Percentiles rank a stretch among this genome's conserved stretches.
phyloP scores from a whole-genome alignment of 2,797 vertebrate genomes.

The Poecilia picta region DNA sequence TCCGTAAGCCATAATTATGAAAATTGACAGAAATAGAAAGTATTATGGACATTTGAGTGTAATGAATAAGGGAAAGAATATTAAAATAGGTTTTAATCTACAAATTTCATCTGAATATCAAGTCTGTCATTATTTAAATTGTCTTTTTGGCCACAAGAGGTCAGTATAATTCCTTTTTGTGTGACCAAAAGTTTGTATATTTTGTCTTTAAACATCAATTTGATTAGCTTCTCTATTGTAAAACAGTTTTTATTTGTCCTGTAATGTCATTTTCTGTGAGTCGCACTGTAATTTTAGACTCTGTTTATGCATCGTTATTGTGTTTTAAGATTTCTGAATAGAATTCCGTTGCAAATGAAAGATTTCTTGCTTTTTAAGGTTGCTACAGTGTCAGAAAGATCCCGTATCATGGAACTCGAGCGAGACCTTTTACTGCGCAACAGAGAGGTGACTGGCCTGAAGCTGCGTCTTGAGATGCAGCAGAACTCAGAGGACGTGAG shows the following conservation, averaged over 20 bases:
- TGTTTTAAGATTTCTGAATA: constrained; percentile 12
- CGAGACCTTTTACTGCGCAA: constrained; percentile 86
- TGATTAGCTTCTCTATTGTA: not conserved
- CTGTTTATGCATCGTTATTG: not conserved
- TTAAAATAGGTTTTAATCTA: not conserved
- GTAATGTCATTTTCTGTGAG: not conserved
- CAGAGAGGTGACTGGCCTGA: constrained; percentile 90
- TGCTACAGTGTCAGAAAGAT: constrained; percentile 96
- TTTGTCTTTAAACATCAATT: not conserved
- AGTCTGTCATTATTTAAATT: constrained; percentile 31
- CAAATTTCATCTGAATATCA: not conserved
- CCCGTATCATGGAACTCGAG: constrained; percentile 97
- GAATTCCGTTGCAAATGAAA: constrained; percentile 49
- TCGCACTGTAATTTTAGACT: not conserved
- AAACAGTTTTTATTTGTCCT: not conserved
- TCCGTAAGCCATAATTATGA: not conserved
- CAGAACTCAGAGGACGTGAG: constrained; percentile 75
- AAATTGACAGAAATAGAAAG: not conserved
- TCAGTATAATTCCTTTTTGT: constrained; percentile 54
- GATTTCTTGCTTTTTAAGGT: constrained; percentile 83
- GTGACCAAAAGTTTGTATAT: constrained; percentile 5
- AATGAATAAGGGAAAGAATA: not conserved
- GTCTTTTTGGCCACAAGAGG: constrained; percentile 58
- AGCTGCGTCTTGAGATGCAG: constrained; percentile 84
- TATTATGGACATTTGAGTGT: not conserved